phyloP scores from a whole-genome alignment of 2,113 vertebrate genomes.

The Ciconia stormi region DNA sequence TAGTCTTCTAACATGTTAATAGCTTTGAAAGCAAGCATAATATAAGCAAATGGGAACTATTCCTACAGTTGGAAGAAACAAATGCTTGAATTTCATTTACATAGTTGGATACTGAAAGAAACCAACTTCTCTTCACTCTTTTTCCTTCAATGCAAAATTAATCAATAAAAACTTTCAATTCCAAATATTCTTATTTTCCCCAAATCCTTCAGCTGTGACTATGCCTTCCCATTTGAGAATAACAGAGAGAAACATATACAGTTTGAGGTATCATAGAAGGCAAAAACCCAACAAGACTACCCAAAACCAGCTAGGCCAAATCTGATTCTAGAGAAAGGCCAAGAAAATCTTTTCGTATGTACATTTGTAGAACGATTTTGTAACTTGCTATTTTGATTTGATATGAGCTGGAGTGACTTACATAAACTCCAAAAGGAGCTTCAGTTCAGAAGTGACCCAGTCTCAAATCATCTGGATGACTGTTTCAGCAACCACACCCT shows the following conservation, averaged over 20 bases:
- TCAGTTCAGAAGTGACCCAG: background rate
- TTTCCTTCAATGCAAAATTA: background rate
- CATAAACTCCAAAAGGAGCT: background rate
- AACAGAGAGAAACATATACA: background rate
- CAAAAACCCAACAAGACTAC: background rate
- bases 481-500: slow-evolving; percentile 26
- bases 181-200: background rate
- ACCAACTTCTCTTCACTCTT: background rate
- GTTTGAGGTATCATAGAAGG: background rate
- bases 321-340: background rate
- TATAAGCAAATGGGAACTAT: background rate
- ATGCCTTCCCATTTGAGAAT: background rate
- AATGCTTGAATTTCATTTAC: background rate
- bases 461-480: background rate
- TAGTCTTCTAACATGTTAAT: background rate
- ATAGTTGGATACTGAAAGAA: background rate
- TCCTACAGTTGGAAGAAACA: background rate
- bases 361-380: background rate
- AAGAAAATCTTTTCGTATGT: background rate
- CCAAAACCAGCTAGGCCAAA: background rate
- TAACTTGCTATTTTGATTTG: background rate
- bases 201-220: background rate
- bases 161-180: background rate
- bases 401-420: background rate
- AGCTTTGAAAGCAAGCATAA: background rate